Evolutionary conservation across 1,140 invertebrate genomes (phyloP).

Genomic region (Sitobion miscanthi): DNA sequence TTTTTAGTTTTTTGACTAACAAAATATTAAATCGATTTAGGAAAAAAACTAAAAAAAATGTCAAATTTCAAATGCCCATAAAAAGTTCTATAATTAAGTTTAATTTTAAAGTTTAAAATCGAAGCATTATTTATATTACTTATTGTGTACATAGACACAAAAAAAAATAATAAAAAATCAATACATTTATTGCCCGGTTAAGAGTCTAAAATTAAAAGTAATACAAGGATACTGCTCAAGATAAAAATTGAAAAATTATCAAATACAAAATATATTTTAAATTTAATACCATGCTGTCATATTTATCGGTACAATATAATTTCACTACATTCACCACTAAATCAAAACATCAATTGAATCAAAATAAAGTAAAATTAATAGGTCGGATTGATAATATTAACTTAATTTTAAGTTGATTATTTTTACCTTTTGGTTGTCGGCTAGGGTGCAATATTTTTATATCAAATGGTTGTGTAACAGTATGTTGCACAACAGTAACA

Average conservation of each 20-base stretch:
- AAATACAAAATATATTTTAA: constrained; percentile 10
- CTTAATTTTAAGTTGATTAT: neutral
- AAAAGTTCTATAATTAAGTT: too few species aligned
- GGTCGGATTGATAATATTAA: neutral
- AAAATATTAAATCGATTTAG: too few species aligned
- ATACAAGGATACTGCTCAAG: neutral
- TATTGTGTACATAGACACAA: too few species aligned
- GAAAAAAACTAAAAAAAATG: too few species aligned
- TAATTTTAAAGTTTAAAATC: too few species aligned
- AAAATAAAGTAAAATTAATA: neutral
- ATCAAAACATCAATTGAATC: neutral
- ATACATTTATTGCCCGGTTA: too few species aligned
- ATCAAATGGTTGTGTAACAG: constrained; percentile 73
- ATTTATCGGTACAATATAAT: neutral
- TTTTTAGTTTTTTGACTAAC: too few species aligned
- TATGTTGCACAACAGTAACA: constrained; percentile 68
- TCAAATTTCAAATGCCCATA: too few species aligned
- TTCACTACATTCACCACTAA: neutral
- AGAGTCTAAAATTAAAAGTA: neutral
- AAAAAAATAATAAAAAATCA: too few species aligned
- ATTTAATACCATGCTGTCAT: neutral
- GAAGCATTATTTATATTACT: too few species aligned
- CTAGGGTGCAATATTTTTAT: constrained; percentile 71
- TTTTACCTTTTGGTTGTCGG: constrained; percentile 67
- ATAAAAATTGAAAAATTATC: too few species aligned